A percentile compares a stretch with the other conserved stretches of the same genome.
phyloP scores from a whole-genome alignment of 1,140 invertebrate species.

The Battus philenor region DNA sequence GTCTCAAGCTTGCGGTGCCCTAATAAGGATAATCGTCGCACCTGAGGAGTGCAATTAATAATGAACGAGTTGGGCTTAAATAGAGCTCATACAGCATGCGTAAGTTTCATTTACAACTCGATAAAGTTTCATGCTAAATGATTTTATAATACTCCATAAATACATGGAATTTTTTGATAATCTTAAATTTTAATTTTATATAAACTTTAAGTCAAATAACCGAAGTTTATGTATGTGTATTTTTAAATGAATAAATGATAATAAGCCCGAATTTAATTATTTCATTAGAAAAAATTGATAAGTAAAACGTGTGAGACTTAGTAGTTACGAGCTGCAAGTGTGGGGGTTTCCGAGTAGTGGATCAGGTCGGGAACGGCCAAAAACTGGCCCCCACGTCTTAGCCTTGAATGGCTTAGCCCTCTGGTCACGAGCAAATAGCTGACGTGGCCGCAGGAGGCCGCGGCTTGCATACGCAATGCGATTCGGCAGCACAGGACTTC shows the following conservation, averaged over 20 bases:
- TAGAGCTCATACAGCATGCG: constrained; percentile 17
- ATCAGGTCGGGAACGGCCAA: constrained; percentile 65
- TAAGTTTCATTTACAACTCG: constrained; percentile 17
- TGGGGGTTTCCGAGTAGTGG: constrained; percentile 38
- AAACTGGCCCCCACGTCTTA: constrained; percentile 69
- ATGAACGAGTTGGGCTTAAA: constrained; percentile 41
- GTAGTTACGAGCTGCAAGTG: constrained; percentile 20
- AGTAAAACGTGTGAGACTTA: no score
- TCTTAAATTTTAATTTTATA: no score
- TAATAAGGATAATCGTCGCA: constrained; percentile 64
- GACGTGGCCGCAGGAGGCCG: constrained; percentile 63
- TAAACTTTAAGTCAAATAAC: no score
- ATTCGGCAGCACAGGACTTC: constrained; percentile 26
- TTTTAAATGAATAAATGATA: no score
- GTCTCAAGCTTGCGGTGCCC: constrained; percentile 44
- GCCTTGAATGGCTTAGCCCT: constrained; percentile 75
- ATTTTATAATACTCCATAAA: no score
- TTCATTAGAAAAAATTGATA: no score
- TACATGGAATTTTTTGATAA: no score
- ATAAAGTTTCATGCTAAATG: no score
- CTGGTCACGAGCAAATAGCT: constrained; percentile 73
- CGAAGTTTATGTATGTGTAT: no score
- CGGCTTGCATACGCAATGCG: constrained; percentile 72
- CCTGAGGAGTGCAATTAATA: constrained; percentile 70
- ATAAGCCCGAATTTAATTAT: no score